Conservation (phyloP, 2,113 vertebrate species). For the Nesogale talazaci region DNA sequence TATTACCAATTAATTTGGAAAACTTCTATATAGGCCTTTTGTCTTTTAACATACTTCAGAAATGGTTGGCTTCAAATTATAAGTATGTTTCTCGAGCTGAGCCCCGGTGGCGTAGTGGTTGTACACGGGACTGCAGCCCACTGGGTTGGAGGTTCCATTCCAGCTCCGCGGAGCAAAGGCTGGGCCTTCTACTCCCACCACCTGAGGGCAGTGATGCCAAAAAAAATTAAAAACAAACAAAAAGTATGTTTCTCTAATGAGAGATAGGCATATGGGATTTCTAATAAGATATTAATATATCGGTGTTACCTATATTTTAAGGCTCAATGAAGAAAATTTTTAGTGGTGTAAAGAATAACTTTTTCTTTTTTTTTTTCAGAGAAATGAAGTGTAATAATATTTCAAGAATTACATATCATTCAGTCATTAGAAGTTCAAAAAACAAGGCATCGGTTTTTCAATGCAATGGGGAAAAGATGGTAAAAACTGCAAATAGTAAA, state of each 20-base stretch:
- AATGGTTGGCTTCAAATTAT: constrained; percentile 19
- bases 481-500: constrained; percentile 73
- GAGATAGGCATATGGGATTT: constrained; percentile 21
- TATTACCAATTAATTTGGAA: constrained; percentile 19
- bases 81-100: not conserved
- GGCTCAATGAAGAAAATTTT: constrained; percentile 24
- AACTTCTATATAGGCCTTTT: constrained; percentile 6
- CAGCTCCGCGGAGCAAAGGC: no score
- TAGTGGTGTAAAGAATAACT: constrained; percentile 28
- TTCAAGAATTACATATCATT: constrained; percentile 72
- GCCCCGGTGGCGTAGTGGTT: no score
- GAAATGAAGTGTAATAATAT: constrained; percentile 62
- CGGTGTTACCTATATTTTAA: constrained; percentile 35
- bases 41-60: constrained; percentile 44
- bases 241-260: not conserved
- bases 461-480: constrained; percentile 74
- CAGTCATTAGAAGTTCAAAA: constrained; percentile 83
- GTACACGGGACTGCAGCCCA: no score
- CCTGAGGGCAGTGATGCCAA: no score
- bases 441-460: constrained; percentile 73
- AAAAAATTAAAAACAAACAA: no score
- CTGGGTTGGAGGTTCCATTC: no score
- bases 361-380: constrained; percentile 73
- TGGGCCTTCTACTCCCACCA: no score
- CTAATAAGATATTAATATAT: constrained; percentile 51